Conservation (phyloP, 2,113 vertebrate genomes). For the Coturnix japonica region DNA sequence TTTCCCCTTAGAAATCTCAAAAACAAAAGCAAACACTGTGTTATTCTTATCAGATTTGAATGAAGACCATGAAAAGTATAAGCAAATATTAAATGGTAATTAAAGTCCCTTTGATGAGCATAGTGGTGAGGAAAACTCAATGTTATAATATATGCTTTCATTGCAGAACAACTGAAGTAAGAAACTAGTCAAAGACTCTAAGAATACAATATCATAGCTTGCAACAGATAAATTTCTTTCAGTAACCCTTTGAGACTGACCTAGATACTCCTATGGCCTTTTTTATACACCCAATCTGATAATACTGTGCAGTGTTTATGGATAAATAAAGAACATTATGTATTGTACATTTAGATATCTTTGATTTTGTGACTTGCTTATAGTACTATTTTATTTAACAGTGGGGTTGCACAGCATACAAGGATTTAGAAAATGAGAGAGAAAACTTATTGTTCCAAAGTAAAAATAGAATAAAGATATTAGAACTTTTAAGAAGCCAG, state of each 20-base stretch:
- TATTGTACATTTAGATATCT: not conserved
- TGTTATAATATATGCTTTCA: not conserved
- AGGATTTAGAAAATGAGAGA: not conserved
- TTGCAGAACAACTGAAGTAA: not conserved
- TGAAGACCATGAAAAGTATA: not conserved
- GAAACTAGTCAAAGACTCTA: not conserved
- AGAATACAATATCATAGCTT: not conserved
- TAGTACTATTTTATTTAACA: not conserved
- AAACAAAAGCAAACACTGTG: not conserved
- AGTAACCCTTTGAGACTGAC: not conserved
- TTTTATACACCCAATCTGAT: not conserved
- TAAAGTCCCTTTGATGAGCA: not conserved
- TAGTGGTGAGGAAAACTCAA: not conserved
- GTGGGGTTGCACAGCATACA: rapidly evolving
- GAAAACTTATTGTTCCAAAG: not conserved
- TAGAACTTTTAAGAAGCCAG: not conserved
- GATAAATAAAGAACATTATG: not conserved
- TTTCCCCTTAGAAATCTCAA: not conserved
- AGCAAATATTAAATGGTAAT: not conserved
- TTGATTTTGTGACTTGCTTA: not conserved
- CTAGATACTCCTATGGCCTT: not conserved
- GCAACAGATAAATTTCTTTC: not conserved
- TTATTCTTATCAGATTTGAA: not conserved
- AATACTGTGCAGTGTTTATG: not conserved
- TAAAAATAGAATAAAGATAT: not conserved